Conservation (phyloP, 2,888 invertebrate species). For the Isoperla grammatica region DNA sequence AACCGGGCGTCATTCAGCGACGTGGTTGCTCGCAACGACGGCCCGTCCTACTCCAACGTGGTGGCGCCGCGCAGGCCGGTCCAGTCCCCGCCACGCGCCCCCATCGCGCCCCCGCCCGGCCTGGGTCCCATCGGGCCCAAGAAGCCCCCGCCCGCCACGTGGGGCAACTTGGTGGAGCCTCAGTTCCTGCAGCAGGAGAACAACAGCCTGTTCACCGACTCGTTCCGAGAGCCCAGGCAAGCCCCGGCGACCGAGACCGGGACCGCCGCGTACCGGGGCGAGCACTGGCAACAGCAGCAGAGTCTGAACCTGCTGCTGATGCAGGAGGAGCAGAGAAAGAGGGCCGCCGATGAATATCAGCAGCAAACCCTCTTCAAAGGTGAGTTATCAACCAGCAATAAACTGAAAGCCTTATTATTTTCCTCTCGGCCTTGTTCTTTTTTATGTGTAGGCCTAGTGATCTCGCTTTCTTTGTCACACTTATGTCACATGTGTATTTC, state of each 20-base stretch:
- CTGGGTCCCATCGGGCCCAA: slow-evolving; percentile 46
- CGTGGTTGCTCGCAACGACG: slow-evolving; percentile 52
- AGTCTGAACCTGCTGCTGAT: background rate
- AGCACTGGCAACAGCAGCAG: background rate
- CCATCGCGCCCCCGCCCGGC: background rate
- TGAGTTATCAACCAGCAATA: background rate
- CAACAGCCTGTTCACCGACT: slow-evolving; percentile 19
- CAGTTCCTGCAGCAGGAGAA: slow-evolving; percentile 25
- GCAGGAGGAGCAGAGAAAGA: slow-evolving; percentile 10
- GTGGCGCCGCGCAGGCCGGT: slow-evolving; percentile 33
- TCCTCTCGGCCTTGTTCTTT: too few species aligned
- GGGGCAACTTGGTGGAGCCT: slow-evolving; percentile 20
- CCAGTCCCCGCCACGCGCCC: slow-evolving; percentile 3
- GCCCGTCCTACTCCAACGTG: slow-evolving; percentile 37
- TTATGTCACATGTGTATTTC: too few species aligned
- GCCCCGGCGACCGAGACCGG: background rate
- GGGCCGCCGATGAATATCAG: slow-evolving; percentile 11
- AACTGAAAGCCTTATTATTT: background rate
- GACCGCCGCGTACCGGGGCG: background rate
- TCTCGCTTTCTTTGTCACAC: too few species aligned
- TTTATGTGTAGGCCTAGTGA: too few species aligned
- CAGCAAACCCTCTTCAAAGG: slow-evolving; percentile 21
- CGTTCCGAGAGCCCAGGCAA: slow-evolving; percentile 18
- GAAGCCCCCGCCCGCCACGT: slow-evolving; percentile 25
- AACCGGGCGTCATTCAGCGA: slow-evolving; percentile 55